Conservation (phyloP, 2,113 vertebrate genomes). For the Acrocephalus arundinaceus region DNA sequence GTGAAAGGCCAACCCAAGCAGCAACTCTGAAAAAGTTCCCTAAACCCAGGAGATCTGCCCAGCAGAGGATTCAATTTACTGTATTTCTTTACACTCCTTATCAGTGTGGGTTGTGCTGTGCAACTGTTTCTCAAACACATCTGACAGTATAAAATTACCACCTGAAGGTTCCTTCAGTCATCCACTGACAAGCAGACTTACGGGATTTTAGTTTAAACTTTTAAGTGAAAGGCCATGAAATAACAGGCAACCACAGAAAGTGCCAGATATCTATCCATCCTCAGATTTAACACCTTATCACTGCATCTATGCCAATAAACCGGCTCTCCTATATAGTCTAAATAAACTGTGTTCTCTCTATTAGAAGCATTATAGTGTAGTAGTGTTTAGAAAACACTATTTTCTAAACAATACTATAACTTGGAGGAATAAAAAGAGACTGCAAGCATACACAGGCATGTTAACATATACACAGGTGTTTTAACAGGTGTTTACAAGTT, state of each 20-base stretch:
- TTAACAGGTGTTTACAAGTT: background rate
- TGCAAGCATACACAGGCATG: background rate
- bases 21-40: background rate
- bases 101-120: too few relatives aligned
- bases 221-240: background rate
- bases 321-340: background rate
- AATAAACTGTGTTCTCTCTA: background rate
- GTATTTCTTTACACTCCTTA: background rate
- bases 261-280: background rate
- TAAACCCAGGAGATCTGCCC: background rate
- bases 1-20: background rate
- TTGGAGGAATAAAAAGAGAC: background rate
- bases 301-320: background rate
- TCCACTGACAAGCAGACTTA: background rate
- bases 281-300: background rate
- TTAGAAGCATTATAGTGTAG: accelerated
- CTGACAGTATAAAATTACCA: background rate
- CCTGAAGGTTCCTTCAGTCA: background rate
- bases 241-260: background rate
- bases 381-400: background rate
- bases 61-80: background rate
- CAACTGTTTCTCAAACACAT: background rate
- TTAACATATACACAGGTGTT: accelerated
- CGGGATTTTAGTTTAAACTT: background rate
- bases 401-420: background rate